Evolutionary conservation across 2,797 vertebrate genomes (phyloP), one percentile per base, ranked within the genome.

Genomic region (Chlorospingus flavigularis): DNA sequence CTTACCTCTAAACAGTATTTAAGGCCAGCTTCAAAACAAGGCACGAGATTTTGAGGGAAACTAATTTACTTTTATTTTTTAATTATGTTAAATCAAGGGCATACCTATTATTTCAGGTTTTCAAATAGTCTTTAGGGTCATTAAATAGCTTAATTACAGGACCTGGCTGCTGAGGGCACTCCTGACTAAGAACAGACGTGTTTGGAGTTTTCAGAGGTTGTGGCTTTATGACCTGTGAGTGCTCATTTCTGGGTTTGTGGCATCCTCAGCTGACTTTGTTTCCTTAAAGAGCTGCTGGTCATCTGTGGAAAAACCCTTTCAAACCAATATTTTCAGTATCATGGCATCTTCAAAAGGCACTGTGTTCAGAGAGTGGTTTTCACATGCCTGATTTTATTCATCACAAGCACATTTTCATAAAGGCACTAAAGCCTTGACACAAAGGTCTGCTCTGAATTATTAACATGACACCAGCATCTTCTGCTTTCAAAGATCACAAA

Each of bases 81-180:
- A 92, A 94, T 95, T 95, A 93, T 37, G 86, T 50, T 91, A 94
- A 94, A 76, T 84, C 81, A 91, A 95, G 71, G 78, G 54, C 81
- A 73, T 67, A 88, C 68, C 75, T 93, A 88, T 85, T 95, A 93
- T 93, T 97, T 91, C 4, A 12, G 48, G 47, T n/a, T 95, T 91
- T 89, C 78, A 88, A 60, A 61, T 50, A 57, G 25, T 76, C 70
- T 93, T 87, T 55, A 73, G 83, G 84, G 82, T 92, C 93, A 91
- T 92, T 95, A 94, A 91, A 45, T n/a, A 75, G n/a, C 45, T 95
- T 95, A 92, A 95, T 90, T 93, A 80, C 65, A 39, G 53, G 54
- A 26, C 25, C 13, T 35, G 40, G 90, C 33, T 91, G 60, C 81
- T 60, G 76, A 96, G 65, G 78, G 82, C 57, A 65, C 61, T 75